phyloP scores from a whole-genome alignment of 2,888 invertebrate genomes.

The Parelbella ahira region DNA sequence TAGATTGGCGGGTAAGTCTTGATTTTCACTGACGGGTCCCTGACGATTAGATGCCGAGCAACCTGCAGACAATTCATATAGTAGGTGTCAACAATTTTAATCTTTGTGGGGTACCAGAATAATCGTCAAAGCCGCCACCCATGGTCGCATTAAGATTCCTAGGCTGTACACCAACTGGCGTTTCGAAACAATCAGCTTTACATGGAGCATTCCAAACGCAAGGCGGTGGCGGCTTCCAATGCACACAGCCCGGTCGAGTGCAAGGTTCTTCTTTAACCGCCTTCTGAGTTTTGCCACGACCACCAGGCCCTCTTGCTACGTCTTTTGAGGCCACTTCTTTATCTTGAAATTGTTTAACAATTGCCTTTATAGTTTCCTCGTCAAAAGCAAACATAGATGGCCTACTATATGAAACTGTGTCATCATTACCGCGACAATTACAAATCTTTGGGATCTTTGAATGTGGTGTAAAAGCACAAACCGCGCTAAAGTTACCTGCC shows the following conservation, averaged over 20 bases:
- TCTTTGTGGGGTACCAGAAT: constrained; percentile 15
- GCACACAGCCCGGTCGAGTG: constrained; percentile 59
- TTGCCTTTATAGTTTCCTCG: constrained; percentile 45
- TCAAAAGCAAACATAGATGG: constrained; percentile 48
- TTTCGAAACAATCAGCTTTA: constrained; percentile 68
- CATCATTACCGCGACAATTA: constrained; percentile 20
- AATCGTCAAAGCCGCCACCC: constrained; percentile 32
- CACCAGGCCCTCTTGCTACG: constrained; percentile 40
- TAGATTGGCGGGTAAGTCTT: constrained; percentile 47
- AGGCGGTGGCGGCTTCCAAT: constrained; percentile 65
- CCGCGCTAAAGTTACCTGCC: neutral
- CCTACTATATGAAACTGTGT: constrained; percentile 25
- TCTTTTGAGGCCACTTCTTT: constrained; percentile 41
- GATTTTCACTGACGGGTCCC: constrained; percentile 42
- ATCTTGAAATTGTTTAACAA: constrained; percentile 47
- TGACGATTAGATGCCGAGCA: constrained; percentile 46
- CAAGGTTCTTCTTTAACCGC: constrained; percentile 46
- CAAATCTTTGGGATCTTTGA: constrained; percentile 28
- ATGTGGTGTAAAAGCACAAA: constrained; percentile 10
- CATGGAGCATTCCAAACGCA: constrained; percentile 67
- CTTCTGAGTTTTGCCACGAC: constrained; percentile 41
- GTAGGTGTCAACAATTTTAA: constrained; percentile 51
- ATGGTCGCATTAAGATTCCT: constrained; percentile 48
- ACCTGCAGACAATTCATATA: constrained; percentile 55
- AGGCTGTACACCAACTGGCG: constrained; percentile 50